Conservation (phyloP, 2,888 invertebrate genomes). For the Campoplex capitator region DNA sequence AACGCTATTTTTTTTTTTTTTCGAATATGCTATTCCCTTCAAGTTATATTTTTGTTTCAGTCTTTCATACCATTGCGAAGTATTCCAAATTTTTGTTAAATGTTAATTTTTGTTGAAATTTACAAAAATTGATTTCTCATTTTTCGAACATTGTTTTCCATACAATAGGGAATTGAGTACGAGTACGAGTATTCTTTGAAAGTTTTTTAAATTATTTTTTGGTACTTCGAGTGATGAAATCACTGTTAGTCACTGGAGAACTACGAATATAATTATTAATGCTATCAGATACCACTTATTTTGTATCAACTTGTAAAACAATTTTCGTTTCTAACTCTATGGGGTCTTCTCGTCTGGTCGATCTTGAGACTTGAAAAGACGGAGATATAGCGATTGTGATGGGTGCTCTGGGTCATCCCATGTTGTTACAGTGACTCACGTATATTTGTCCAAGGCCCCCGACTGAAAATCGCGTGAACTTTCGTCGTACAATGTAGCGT, state of each 20-base stretch:
- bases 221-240: background rate
- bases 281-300: background rate
- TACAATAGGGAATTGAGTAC: no score
- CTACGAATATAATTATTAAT: background rate
- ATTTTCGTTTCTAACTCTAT: constrained; percentile 1
- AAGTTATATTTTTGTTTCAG: background rate
- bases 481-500: constrained; percentile 55
- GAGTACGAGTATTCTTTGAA: background rate
- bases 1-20: background rate
- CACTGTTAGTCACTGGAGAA: background rate
- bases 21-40: background rate
- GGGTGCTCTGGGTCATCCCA: constrained; percentile 52
- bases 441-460: constrained; percentile 81
- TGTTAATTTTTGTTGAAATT: background rate
- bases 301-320: constrained; percentile 1
- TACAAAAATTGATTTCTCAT: background rate
- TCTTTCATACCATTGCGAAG: no score
- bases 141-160: no score
- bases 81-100: background rate
- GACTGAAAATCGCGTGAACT: constrained; percentile 64
- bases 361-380: constrained; percentile 44
- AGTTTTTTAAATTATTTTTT: background rate
- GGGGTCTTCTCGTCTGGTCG: constrained; percentile 8
- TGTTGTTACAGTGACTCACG: constrained; percentile 83
- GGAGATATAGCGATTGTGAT: constrained; percentile 62